A percentile compares a stretch with the other conserved stretches of the same genome.
These are phyloP conservation scores for Xanthorhoe designata DNA, from an alignment of 2,888 invertebrate species.

Conservation along the genomic window DNA sequence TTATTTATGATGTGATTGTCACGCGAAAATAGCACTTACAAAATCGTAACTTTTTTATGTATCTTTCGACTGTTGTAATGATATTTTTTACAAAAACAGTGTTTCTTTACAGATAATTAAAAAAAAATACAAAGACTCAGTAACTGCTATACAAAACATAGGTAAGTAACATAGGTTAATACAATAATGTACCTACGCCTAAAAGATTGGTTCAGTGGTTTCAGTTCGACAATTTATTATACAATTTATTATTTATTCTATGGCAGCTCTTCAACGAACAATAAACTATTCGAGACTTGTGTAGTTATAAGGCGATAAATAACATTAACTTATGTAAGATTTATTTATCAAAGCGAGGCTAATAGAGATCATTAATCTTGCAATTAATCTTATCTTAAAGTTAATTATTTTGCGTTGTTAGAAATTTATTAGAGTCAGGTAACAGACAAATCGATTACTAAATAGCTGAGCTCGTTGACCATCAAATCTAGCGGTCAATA, in stretches of 20 bases:
- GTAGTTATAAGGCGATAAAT: slow-evolving; percentile 51
- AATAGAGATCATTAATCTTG: slow-evolving; percentile 57
- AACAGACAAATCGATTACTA: slow-evolving; percentile 8
- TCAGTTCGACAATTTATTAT: neutral
- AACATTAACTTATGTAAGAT: slow-evolving; percentile 46
- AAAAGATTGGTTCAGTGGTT: too few species aligned
- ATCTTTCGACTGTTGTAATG: slow-evolving; percentile 1
- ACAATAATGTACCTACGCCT: too few species aligned
- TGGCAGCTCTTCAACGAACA: slow-evolving; percentile 28
- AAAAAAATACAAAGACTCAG: neutral
- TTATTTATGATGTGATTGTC: slow-evolving; percentile 28
- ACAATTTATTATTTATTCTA: slow-evolving; percentile 17
- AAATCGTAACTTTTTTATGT: slow-evolving; percentile 7
- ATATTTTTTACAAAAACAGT: neutral
- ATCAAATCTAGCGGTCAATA: too few species aligned
- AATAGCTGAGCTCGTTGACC: too few species aligned
- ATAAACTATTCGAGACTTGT: slow-evolving; percentile 18
- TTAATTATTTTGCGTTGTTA: slow-evolving; percentile 51
- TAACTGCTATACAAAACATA: neutral
- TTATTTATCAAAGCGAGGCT: slow-evolving; percentile 54
- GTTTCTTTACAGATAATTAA: neutral
- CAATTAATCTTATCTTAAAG: slow-evolving; percentile 49
- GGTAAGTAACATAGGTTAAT: too few species aligned
- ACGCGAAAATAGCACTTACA: neutral
- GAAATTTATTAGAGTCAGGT: slow-evolving; percentile 15